phyloP scores from a whole-genome alignment of 2,888 invertebrate species.

The Heliconius charithonia region DNA sequence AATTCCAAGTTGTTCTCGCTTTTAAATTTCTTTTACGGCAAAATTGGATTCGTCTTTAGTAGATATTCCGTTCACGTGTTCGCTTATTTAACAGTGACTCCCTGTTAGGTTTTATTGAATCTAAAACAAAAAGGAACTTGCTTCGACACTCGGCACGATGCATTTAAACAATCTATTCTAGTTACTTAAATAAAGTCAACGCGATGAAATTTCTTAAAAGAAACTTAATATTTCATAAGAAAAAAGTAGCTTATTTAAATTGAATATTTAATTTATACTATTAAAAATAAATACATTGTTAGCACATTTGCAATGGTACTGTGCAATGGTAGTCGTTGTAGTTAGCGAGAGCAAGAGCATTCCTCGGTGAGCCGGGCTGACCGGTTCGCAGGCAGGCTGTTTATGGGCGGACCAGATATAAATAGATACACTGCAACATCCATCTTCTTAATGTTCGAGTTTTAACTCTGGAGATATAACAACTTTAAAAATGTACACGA shows the following conservation, averaged over 20 bases:
- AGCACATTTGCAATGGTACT: slow-evolving; percentile 66
- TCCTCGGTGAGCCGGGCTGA: slow-evolving; percentile 72
- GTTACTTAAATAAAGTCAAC: neutral
- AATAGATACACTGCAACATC: slow-evolving; percentile 78
- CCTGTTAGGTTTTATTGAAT: slow-evolving; percentile 21
- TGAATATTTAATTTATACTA: neutral
- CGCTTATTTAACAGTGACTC: slow-evolving; percentile 26
- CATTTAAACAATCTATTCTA: slow-evolving; percentile 23
- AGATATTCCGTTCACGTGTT: slow-evolving; percentile 22
- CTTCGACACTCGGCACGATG: slow-evolving; percentile 1
- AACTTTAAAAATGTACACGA: slow-evolving; percentile 12
- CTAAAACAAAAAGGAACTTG: slow-evolving; percentile 12
- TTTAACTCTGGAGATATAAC: slow-evolving; percentile 55
- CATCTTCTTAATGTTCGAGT: slow-evolving; percentile 72
- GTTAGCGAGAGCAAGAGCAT: slow-evolving; percentile 76
- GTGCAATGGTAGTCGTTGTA: slow-evolving; percentile 62
- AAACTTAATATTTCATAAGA: slow-evolving; percentile 44
- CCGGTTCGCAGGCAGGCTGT: slow-evolving; percentile 76
- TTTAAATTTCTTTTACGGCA: slow-evolving; percentile 26
- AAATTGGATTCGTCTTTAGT: slow-evolving; percentile 23
- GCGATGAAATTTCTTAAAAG: slow-evolving; percentile 55
- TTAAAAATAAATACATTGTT: slow-evolving; percentile 68
- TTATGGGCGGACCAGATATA: slow-evolving; percentile 81
- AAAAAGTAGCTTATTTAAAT: slow-evolving; percentile 43
- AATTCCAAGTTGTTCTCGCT: slow-evolving; percentile 20